Evolutionary conservation across 2,888 invertebrate genomes (phyloP), one percentile per base, ranked within the genome.

Genomic region (Chesias legatella): DNA sequence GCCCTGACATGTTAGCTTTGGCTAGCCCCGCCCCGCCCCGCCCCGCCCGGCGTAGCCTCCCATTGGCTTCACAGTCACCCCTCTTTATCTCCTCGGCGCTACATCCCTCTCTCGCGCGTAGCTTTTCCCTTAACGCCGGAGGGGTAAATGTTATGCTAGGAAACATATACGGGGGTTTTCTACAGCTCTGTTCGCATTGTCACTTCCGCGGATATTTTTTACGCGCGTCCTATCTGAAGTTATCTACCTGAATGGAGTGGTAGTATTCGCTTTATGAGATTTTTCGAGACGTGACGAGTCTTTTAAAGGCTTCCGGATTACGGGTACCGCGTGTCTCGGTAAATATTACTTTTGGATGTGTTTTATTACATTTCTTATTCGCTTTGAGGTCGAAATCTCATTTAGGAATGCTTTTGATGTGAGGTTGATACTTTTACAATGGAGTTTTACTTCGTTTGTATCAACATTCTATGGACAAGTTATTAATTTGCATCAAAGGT

Each of bases 1-100:
- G 83, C 86, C 85, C 82, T 88, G 89, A 89, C 88, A 88, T 88
- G 86, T 88, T 86, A 86, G 86, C 89, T 88, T 86, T 80, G 69
- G 53, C 48, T 50, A 58, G 65, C 84, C 63, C 84, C 88, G 80
- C 88, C 88, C 77, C 48, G 65, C 84, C 63, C 84, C 88, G 80
- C 88, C 88, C 77, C 48, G 38, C 43, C 8, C 10, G 32, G 33
- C 51, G 59, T 56, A 46, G 36, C 35, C 44, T 33, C 48, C 60
- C 47, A 88, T 88, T 88, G 88, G 88, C 50, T 57, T 43, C 33
- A 42, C 24, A 33, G 40, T 57, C 47, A 21, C 32, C 54, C 50
- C 0, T 80, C 82, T 69, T 70, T 43, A 10, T 77, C 67, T 47
- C 10, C 1, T 30, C 2, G 4, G 5, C 48, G n/a, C 33, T 24